A percentile compares a stretch with the other conserved stretches of the same genome.
These are phyloP conservation scores for Falco biarmicus DNA, from an alignment of 2,797 vertebrate species.

Conservation along the genomic window DNA sequence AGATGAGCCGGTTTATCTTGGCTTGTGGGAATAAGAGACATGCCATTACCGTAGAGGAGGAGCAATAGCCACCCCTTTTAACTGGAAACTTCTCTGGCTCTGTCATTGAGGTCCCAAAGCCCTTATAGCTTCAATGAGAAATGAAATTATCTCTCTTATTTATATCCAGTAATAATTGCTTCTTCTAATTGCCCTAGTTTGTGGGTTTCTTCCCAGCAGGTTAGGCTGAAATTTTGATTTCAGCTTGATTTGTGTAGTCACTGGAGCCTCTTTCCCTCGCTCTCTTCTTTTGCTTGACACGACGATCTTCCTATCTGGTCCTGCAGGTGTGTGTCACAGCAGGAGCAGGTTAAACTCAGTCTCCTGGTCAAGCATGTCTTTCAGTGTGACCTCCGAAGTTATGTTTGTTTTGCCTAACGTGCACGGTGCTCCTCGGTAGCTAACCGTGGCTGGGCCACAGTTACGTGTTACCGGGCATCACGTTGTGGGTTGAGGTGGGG, in stretches of 20 bases:
- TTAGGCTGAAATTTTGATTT: constrained; percentile 48
- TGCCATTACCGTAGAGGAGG: neutral
- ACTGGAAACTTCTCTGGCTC: constrained; percentile 19
- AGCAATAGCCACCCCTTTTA: neutral
- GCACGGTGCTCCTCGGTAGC: neutral
- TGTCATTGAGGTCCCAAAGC: neutral
- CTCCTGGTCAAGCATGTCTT: neutral
- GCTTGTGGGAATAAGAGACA: neutral
- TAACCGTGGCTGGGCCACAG: neutral
- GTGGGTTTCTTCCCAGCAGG: constrained; percentile 35
- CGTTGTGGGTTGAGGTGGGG: fast-evolving
- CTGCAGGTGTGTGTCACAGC: neutral
- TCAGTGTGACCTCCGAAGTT: neutral
- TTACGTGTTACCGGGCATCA: fast-evolving
- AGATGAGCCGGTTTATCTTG: constrained; percentile 6
- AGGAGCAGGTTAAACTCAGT: neutral
- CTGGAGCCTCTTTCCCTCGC: neutral
- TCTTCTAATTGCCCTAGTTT: constrained; percentile 51
- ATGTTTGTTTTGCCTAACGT: neutral
- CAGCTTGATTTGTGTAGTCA: constrained; percentile 38
- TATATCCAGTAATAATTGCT: constrained; percentile 50
- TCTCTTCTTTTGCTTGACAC: neutral
- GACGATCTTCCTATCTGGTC: neutral
- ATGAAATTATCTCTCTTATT: constrained; percentile 43
- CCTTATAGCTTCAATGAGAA: constrained; percentile 53